Base-by-base conservation (phyloP, 2,888 invertebrate species). In the Cerastis rubricosa region DNA sequence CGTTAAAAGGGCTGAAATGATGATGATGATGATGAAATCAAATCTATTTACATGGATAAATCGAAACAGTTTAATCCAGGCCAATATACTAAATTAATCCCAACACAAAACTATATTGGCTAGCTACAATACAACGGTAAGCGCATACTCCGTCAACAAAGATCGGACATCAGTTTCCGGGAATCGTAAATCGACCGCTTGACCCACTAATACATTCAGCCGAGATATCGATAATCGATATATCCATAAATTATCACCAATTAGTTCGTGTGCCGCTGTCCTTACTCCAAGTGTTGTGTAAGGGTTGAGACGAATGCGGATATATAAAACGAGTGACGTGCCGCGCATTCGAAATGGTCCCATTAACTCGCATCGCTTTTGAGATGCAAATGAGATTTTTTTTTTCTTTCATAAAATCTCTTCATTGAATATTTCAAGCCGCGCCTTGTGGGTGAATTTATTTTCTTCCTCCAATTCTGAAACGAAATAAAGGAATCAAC, bases 361-460 rank as follows among this genome's bases (percentile, higher is more conserved):
- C 93, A 95, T 96, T 95, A 96, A 94, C 94, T 95, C 93, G 89
- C 95, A 90, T 92, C 90, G 94, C 96, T 95, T 95, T 96, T 96
- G 96, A 96, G 90, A 96, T 96, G 96, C 94, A 96, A 96, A 96
- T 96, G 89, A 92, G 90, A 91, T 91, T 94, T 94, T 95, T 94
- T 94, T 95, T 93, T 94, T 93, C 92, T 93, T 93, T 93, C 90
- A 93, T 93, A 94, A 95, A 95, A 95, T 93, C 94, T 94, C 94
- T 93, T 94, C 95, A 95, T 95, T 96, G 95, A 94, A 95, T 95
- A 95, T 95, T 95, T 95, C 91, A 92, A 93, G 93, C 91, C 89
- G 93, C 91, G 91, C 90, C 90, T 93, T 91, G 93, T 90, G 93
- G 92, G 90, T 91, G 93, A 94, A 94, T 95, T 95, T 94, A 94